Conservation (phyloP, 1,140 invertebrate genomes). For the Drosophila melanica region DNA sequence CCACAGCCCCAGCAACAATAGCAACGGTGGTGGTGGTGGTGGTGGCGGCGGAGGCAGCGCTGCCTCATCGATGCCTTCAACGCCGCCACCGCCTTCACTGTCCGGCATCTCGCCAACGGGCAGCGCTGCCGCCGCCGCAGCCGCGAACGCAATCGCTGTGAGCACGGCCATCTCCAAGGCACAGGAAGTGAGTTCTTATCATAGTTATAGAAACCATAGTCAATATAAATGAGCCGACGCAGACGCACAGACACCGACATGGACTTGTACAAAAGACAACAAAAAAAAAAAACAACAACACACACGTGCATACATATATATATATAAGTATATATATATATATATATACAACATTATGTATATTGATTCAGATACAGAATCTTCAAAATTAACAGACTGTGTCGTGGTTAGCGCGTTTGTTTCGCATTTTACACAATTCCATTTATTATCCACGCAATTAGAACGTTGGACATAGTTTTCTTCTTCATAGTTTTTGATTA, state of each 20-base stretch:
- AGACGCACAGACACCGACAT: constrained; percentile 38
- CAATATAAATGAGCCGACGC: constrained; percentile 78
- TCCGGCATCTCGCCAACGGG: constrained; percentile 72
- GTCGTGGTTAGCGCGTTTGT: constrained; percentile 49
- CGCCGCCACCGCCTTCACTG: constrained; percentile 64
- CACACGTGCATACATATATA: constrained; percentile 15
- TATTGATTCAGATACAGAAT: constrained; percentile 10
- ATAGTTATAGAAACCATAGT: constrained; percentile 84
- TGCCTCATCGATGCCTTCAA: constrained; percentile 60
- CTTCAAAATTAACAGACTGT: constrained; percentile 37
- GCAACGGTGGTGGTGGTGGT: constrained; percentile 37
- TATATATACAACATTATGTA: constrained; percentile 22
- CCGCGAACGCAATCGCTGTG: constrained; percentile 70
- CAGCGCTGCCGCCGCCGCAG: constrained; percentile 58
- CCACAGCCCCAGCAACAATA: constrained; percentile 60
- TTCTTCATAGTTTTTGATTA: not conserved
- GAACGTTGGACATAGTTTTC: constrained; percentile 40
- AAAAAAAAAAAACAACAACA: constrained; percentile 23
- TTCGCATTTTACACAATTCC: constrained; percentile 70
- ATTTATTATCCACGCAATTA: constrained; percentile 48
- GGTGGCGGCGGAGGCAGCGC: constrained; percentile 31
- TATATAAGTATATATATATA: constrained; percentile 30
- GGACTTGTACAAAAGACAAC: constrained; percentile 48
- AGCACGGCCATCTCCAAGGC: constrained; percentile 83
- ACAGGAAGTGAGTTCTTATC: constrained; percentile 84